Evolutionary conservation across 1,140 invertebrate genomes (phyloP), one percentile per base, ranked within the genome.

Genomic region (Eriocheir sinensis): DNA sequence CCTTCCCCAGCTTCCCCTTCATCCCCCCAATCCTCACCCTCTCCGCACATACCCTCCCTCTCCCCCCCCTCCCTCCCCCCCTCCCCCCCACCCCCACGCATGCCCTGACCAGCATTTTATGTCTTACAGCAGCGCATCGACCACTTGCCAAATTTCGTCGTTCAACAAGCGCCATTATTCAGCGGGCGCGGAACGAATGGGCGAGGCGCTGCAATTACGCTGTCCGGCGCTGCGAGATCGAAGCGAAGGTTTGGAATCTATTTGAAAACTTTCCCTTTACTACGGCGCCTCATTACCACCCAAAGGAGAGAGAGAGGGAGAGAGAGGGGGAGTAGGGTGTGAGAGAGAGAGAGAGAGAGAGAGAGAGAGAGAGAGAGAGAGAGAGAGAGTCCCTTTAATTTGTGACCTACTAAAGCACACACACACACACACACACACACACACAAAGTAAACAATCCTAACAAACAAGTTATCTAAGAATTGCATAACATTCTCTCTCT

Each of bases 231-330:
- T 4, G 60, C 27, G 60, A 21, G 60, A 72, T 72, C 60, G 60
- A 72, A 21, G 60, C 27, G n/a, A n/a, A n/a, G n/a, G 60, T 72
- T 72, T n/a, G 60, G 60, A 72, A 72, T 72, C 60, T 72, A 72
- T 21, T 72, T 72, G 60, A 72, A 72, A 72, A 72, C 60, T 72
- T 72, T 72, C 60, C 60, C 60, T 72, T 72, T n/a, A 72, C 60
- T 2, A 72, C n/a, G 60, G 60, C 21, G 60, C 27, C 60, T 72
- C 60, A 72, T 72, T 72, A 72, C 6, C 17, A 72, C 60, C 60
- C 60, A n/a, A n/a, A 72, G 27, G 27, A 72, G 27, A 72, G 60
- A 72, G 27, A 72, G 60, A n/a, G 48, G 21, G 48, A 53, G 48
- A 53, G 48, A 53, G 48, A 53, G 48, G 21, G 48, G 21, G 48